Conservation (phyloP, 2,113 vertebrate species). For the Parus major region DNA sequence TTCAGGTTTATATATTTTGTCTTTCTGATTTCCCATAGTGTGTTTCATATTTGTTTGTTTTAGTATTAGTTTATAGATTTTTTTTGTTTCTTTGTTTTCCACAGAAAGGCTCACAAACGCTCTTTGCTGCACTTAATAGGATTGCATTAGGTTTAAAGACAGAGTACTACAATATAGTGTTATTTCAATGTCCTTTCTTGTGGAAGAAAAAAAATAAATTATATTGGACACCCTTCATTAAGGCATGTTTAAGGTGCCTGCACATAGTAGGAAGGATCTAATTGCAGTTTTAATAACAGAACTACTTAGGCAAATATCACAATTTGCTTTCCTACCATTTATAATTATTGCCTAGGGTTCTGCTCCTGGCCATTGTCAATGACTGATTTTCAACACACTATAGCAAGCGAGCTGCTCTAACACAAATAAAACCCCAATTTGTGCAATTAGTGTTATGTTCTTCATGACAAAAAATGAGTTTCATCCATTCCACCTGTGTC, state of each 20-base stretch:
- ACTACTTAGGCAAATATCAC: background rate
- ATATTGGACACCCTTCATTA: background rate
- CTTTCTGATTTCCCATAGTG: background rate
- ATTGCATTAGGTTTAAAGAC: background rate
- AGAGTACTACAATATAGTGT: background rate
- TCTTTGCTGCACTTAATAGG: background rate
- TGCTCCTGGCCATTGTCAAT: background rate
- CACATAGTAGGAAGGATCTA: background rate
- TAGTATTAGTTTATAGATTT: background rate
- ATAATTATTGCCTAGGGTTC: background rate
- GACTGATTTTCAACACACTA: background rate
- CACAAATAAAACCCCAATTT: background rate
- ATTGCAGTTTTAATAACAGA: background rate
- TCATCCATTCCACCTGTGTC: background rate
- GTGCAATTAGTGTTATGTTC: background rate
- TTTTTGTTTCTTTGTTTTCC: background rate
- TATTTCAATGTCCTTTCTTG: background rate
- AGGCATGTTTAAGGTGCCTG: background rate
- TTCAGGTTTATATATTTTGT: background rate
- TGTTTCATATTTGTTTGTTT: background rate
- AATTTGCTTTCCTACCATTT: background rate
- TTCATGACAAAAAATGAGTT: background rate
- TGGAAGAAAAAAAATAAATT: background rate
- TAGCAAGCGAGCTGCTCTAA: background rate
- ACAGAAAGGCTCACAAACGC: background rate